Evolutionary conservation across 2,797 vertebrate species (phyloP), one percentile per base, ranked within the genome.

Genomic region (Molothrus ater): DNA sequence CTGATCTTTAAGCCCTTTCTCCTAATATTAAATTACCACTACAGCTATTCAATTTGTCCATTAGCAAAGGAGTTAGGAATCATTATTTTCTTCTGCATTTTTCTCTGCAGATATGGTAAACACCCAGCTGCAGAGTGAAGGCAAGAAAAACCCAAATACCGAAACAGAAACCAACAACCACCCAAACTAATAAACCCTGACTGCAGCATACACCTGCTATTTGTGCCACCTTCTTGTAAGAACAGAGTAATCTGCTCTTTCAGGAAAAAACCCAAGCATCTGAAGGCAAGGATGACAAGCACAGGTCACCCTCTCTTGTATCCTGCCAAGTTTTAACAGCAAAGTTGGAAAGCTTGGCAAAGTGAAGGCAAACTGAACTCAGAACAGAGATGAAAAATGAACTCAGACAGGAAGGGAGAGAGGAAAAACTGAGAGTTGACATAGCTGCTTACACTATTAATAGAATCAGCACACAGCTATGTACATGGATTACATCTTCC

Each of bases 401-500:
- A 75, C 78, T 89, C 31, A 6, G 68, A 80, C 45, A 94, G 68
- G 68, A 64, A 92, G 60, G 24, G 38, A 93, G 63, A 87, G 45
- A 74, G 47, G 70, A 95, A 95, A 95, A 92, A 90, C 38, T 80
- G 64, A 80, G 90, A 82, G 64, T 1, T 85, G 71, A 89, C 75
- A 34, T 56, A 87, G 75, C 80, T 80, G 57, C 74, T 86, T 76
- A 75, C 16, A 9, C 64, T 93, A 76, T 84, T 85, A 89, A 95
- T 56, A 95, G 90, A 75, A 93, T 40, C 66, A 64, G 53, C 69
- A 80, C 61, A 25, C 9, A 28, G 70, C 64, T 91, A 63, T 21
- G 48, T 42, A 68, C 45, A 24, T 6, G 19, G 66, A 66, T 88
- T 93, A 20, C 42, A 36, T 70, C 84, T 88, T 88, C 83, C 42